Evolutionary conservation across 2,888 invertebrate genomes (phyloP), one percentile per base, ranked within the genome.

Genomic region (Eueremaeus valkanovi): DNA sequence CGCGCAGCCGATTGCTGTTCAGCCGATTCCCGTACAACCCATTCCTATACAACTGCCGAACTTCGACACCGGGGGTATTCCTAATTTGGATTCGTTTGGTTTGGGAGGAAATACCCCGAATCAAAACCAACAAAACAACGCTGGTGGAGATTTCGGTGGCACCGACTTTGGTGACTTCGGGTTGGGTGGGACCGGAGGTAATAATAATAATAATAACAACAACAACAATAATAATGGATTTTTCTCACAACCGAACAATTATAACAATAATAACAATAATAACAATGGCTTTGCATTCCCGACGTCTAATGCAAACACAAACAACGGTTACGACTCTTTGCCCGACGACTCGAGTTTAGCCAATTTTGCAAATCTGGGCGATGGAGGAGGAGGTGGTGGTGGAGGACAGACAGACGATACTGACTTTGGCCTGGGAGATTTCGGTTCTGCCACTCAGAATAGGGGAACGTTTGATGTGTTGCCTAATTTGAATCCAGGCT

Each of bases 261-360:
- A 66, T 40, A 63, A 31, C 18, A 63, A 63, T n/a, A 66, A 66
- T 40, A 66, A 66, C n/a, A 66, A 66, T 36, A 66, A 66, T 40
- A 31, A 36, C 1, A 36, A 36, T 66, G 66, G 66, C 9, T 66
- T 66, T 66, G n/a, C 66, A 36, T 63, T 63, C 18, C 63, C 63
- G 9, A 63, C 63, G 2, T 31, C 63, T 18, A 66, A 66, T 36
- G 6, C 66, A 27, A 58, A 58, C 16, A 11, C 51, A 9, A 66
- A 66, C 36, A 36, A 21, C 24, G 42, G 42, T 40, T 40, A 68
- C 21, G 40, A 42, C 21, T 16, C 24, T 42, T 24, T 42, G 8
- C 42, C 42, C 3, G 68, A 68, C 5, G 68, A 68, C 3, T 3
- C 16, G 6, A 21, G n/a, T 68, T 24, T 68, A 21, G 68, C 68